A percentile compares a stretch with the other conserved stretches of the same genome.
Conservation (phyloP, 2,888 invertebrate species). For the Pilophorus perplexus region DNA sequence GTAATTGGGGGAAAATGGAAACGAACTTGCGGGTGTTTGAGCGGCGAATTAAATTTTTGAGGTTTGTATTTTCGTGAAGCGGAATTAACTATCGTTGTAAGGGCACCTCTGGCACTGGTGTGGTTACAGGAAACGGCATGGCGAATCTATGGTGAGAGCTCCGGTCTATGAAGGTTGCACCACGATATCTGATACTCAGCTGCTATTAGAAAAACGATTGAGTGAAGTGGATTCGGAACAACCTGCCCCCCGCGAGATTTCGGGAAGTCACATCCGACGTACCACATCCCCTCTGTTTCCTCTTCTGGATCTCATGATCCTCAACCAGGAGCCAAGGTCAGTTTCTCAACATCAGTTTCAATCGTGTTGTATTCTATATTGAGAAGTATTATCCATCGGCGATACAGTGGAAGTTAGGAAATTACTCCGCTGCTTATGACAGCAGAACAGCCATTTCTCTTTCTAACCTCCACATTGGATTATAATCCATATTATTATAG, state of each 20-base stretch:
- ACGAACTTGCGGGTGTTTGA: constrained; percentile 77
- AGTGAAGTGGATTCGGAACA: constrained; percentile 78
- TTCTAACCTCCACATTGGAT: no score
- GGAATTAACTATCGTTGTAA: no score
- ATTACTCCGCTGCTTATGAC: no score
- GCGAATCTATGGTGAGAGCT: constrained; percentile 69
- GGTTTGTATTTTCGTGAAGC: constrained; percentile 59
- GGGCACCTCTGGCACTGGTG: no score
- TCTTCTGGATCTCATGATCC: constrained; percentile 69
- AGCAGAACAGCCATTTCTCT: no score
- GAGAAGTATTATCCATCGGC: no score
- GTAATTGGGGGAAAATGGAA: constrained; percentile 76
- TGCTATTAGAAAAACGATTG: constrained; percentile 62
- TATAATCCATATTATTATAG: no score
- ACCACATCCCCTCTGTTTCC: constrained; percentile 80
- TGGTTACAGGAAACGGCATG: constrained; percentile 60
- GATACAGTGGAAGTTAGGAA: no score
- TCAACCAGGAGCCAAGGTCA: constrained; percentile 63
- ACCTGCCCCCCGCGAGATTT: constrained; percentile 73
- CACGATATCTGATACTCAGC: constrained; percentile 64
- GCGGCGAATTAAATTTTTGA: constrained; percentile 72
- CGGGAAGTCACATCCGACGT: constrained; percentile 65
- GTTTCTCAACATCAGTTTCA: no score
- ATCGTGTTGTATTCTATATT: no score
- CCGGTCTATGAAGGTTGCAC: constrained; percentile 72